These are phyloP conservation scores for Prunella fulvescens DNA, from an alignment of 2,113 vertebrate genomes.

Conservation along the genomic window DNA sequence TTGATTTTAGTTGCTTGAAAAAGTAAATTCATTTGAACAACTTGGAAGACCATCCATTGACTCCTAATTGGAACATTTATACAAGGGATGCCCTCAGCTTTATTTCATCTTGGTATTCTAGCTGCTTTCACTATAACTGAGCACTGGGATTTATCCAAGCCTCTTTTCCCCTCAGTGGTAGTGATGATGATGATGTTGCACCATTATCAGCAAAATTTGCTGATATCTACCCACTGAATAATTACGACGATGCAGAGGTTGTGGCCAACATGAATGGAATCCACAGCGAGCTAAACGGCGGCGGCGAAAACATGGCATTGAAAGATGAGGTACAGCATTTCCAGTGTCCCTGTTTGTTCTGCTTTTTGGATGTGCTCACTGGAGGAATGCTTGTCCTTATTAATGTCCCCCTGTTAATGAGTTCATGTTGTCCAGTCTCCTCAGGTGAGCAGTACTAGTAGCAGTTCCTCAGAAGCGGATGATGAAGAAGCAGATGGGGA, in stretches of 20 bases:
- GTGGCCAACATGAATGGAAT: conserved; percentile 87
- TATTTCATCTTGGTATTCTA: background rate
- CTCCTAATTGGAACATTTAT: background rate
- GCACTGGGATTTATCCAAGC: background rate
- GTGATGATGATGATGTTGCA: conserved; percentile 89
- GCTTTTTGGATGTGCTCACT: background rate
- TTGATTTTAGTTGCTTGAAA: background rate
- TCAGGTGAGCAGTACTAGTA: conserved; percentile 86
- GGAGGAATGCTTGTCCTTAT: background rate
- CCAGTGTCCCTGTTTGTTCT: background rate
- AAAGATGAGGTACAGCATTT: conserved; percentile 82
- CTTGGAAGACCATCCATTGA: background rate
- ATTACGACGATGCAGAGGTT: conserved; percentile 80
- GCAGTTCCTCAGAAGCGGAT: conserved; percentile 92
- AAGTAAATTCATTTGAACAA: background rate
- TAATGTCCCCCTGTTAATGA: background rate
- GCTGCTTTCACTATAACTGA: background rate
- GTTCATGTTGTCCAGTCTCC: conserved; percentile 75
- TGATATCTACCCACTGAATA: conserved; percentile 87
- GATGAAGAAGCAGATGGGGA: conserved; percentile 88
- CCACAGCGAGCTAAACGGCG: conserved; percentile 84
- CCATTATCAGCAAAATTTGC: conserved; percentile 87
- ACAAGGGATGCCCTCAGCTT: background rate
- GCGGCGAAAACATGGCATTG: conserved; percentile 79
- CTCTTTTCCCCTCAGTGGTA: conserved; percentile 65